Percentiles rank a stretch among this genome's conserved stretches.
Conservation (phyloP, 2,888 invertebrate species). For the Apotomis capreana region DNA sequence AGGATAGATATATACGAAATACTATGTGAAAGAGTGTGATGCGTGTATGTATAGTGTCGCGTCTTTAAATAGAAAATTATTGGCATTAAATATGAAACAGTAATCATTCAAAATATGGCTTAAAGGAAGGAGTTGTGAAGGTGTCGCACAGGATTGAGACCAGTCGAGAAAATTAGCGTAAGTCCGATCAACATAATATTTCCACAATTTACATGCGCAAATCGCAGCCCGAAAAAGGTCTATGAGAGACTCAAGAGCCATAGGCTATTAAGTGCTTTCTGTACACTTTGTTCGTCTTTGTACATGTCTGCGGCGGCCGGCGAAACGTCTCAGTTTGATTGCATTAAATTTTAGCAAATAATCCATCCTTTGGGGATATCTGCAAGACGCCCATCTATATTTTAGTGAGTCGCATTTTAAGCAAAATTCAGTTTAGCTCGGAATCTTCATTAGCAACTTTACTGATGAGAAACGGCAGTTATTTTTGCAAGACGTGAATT, state of each 20-base stretch:
- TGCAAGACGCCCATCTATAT: conserved; percentile 43
- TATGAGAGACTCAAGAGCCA: background rate
- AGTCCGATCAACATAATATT: too few species aligned
- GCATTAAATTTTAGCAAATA: conserved; percentile 53
- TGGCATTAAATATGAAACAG: too few species aligned
- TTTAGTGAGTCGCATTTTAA: conserved; percentile 41
- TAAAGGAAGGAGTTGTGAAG: too few species aligned
- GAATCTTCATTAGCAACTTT: conserved; percentile 24
- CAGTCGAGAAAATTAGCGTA: too few species aligned
- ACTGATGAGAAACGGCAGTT: background rate
- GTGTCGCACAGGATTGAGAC: too few species aligned
- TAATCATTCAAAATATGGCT: too few species aligned
- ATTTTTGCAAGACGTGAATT: too few species aligned
- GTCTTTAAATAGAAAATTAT: too few species aligned
- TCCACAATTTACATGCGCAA: too few species aligned
- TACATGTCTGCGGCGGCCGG: conserved; percentile 38
- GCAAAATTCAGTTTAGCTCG: conserved; percentile 28
- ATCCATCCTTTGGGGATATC: conserved; percentile 47
- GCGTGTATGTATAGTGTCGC: too few species aligned
- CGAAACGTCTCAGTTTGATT: conserved; percentile 50
- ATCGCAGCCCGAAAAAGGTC: background rate
- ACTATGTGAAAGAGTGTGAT: too few species aligned
- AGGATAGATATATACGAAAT: too few species aligned
- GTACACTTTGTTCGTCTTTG: conserved; percentile 31
- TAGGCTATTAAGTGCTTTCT: background rate